Evolutionary conservation across 2,797 vertebrate species (phyloP).

Genomic region (Gallinago nigripennis): DNA sequence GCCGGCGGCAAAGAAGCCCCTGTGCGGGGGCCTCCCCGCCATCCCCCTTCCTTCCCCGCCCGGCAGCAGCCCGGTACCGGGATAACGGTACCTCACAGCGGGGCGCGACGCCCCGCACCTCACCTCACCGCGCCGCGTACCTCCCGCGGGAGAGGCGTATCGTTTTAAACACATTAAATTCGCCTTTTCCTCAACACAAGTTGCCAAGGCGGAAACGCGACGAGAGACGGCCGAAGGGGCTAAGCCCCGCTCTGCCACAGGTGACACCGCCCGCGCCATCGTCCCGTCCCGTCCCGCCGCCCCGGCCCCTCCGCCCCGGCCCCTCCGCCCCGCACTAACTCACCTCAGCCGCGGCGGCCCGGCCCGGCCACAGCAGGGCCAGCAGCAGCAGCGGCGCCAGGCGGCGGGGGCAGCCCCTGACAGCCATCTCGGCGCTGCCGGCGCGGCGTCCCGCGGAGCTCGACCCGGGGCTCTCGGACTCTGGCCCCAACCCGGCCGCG

Average conservation of each 20-base stretch:
- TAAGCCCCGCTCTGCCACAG: neutral
- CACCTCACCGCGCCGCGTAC: neutral
- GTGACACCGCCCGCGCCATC: neutral
- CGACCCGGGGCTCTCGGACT: neutral
- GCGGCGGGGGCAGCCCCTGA: neutral
- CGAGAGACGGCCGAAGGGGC: neutral
- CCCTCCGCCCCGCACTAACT: neutral
- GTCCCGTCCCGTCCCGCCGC: neutral
- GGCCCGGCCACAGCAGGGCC: slow-evolving; percentile 3
- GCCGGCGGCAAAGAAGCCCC: neutral
- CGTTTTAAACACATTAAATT: too few species aligned
- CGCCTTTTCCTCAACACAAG: neutral
- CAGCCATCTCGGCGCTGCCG: neutral
- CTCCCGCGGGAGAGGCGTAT: neutral
- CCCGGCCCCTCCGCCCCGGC: neutral
- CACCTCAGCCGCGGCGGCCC: neutral
- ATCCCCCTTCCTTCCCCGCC: neutral
- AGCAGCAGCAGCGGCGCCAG: neutral
- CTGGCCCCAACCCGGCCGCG: neutral
- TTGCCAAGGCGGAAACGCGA: neutral
- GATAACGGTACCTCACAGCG: neutral
- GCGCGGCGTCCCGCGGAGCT: neutral
- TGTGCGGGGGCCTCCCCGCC: neutral
- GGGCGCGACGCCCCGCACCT: too few species aligned
- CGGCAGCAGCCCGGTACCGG: neutral